Evolutionary conservation across 2,888 invertebrate genomes (phyloP), one percentile per base, ranked within the genome.

Genomic region (Drosophila merina): DNA sequence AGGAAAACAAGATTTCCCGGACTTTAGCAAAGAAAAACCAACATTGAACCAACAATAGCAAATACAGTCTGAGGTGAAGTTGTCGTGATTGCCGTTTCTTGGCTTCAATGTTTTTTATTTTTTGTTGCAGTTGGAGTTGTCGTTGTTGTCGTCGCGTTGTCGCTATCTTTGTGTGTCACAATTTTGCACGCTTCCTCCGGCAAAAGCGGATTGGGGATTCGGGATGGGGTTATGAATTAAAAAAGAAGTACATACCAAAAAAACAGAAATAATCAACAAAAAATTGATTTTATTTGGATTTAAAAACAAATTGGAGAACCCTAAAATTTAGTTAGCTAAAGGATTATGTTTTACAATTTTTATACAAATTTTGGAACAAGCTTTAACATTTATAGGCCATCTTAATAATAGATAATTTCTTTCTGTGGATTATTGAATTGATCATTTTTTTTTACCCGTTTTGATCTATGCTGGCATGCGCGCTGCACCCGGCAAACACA

Each of bases 141-240:
- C 45, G 50, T 49, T 72, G 66, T 57, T 58, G 60, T 51, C 57
- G 51, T 62, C 58, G 60, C 25, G 68, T 69, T 70, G 64, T 72
- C 78, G 73, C 81, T 85, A 84, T 85, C 84, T 84, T 84, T 84
- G 86, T 84, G 84, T 84, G 84, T 83, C 84, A 84, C 85, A 79
- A 78, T 77, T 85, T 78, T 85, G 86, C 81, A 82, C 81, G 81
- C 82, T 82, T 83, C 84, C 82, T 82, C 79, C 73, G 73, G 63
- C 67, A 36, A 51, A 64, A 67, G 59, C n/a, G 49, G 40, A 9
- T 54, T 47, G 28, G 50, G 47, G 33, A 40, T 51, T 47, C 25
- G 47, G 54, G 60, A 33, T 68, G 49, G 48, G 50, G 77, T 73
- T 77, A 67, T 79, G 74, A 79, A 79, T 20, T 42, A 20, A 42